Conservation (phyloP, 2,113 vertebrate species). For the western clawed frog (Xenopus tropicalis) region DNA sequence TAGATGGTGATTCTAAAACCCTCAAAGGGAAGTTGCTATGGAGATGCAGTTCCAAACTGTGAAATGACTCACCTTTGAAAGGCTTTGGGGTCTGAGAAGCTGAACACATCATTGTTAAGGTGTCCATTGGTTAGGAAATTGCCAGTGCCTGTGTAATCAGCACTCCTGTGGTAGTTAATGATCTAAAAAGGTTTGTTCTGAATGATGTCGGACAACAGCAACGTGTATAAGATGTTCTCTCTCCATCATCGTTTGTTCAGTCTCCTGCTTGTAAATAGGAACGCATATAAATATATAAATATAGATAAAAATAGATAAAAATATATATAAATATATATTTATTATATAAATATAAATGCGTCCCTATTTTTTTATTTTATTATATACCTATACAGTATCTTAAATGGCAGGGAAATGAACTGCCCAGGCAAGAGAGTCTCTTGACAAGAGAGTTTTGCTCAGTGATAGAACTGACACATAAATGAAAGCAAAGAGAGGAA, state of each 20-base stretch:
- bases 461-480: slow-evolving; percentile 11
- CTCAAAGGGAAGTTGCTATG: slow-evolving; percentile 99
- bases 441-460: neutral
- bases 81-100: slow-evolving; percentile 97
- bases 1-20: slow-evolving; percentile 99
- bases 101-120: slow-evolving; percentile 99
- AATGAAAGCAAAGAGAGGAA: slow-evolving; percentile 5
- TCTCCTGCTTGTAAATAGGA: slow-evolving; percentile 52
- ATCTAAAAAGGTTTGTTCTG: slow-evolving; percentile 99
- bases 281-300: neutral
- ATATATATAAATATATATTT: neutral
- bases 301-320: neutral
- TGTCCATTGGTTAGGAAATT: slow-evolving; percentile 99
- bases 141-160: slow-evolving; percentile 99
- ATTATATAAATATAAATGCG: neutral
- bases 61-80: slow-evolving; percentile 99
- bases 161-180: slow-evolving; percentile 97
- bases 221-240: slow-evolving; percentile 87
- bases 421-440: slow-evolving; percentile 4
- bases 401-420: slow-evolving; percentile 6
- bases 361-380: too few relatives aligned
- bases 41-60: slow-evolving; percentile 99
- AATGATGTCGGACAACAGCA: slow-evolving; percentile 98
- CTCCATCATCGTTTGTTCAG: slow-evolving; percentile 82
- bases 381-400: neutral